These are phyloP conservation scores for Pitangus sulphuratus DNA, from an alignment of 2,797 vertebrate genomes.

Conservation along the genomic window DNA sequence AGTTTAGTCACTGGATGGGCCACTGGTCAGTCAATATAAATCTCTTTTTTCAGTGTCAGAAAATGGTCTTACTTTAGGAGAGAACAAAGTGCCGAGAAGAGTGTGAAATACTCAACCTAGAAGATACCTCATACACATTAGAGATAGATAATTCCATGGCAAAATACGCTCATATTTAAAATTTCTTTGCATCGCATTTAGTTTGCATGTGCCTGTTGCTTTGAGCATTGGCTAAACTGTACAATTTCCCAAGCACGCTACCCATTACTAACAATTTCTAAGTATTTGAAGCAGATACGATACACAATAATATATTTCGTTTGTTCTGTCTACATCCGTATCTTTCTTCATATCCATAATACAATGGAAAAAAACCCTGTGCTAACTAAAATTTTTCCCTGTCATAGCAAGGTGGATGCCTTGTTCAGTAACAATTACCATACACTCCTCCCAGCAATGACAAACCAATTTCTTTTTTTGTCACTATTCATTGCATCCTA, in stretches of 20 bases:
- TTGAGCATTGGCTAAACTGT: background rate
- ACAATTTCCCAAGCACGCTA: background rate
- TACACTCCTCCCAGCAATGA: accelerated
- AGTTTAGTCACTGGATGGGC: background rate
- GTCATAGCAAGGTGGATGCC: background rate
- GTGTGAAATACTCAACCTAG: background rate
- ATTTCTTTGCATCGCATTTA: background rate
- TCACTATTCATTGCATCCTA: background rate
- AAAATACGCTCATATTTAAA: background rate
- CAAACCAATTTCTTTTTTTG: background rate
- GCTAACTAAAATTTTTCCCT: background rate
- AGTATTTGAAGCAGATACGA: background rate
- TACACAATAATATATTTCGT: background rate
- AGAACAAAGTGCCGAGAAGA: background rate
- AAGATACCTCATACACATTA: background rate
- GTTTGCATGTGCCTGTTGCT: background rate
- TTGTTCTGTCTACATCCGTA: background rate
- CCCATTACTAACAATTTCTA: background rate
- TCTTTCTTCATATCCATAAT: background rate
- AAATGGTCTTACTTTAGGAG: background rate
- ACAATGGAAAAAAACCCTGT: background rate
- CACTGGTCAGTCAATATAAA: background rate
- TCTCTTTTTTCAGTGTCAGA: background rate
- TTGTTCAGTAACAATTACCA: background rate
- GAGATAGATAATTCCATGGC: background rate